Conservation (phyloP, 2,113 vertebrate species). For the Sander lucioperca region DNA sequence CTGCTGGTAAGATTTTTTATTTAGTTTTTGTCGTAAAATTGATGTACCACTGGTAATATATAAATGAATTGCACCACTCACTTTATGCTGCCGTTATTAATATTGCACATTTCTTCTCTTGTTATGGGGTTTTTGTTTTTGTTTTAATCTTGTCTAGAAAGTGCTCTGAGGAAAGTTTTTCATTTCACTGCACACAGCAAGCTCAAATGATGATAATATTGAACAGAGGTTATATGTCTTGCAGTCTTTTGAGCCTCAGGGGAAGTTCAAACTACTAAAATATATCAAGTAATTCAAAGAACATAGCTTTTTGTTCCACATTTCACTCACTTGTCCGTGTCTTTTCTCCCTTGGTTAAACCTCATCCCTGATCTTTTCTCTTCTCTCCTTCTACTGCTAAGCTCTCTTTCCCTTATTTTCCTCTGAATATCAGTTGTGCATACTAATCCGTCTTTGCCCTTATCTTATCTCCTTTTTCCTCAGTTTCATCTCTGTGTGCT, state of each 20-base stretch:
- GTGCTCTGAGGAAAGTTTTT: constrained; percentile 34
- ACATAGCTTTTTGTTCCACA: constrained; percentile 36
- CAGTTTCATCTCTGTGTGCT: constrained; percentile 34
- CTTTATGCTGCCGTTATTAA: constrained; percentile 22
- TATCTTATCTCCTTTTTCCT: constrained; percentile 29
- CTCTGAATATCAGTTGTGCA: constrained; percentile 54
- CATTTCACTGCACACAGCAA: constrained; percentile 36
- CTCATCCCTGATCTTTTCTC: constrained; percentile 58
- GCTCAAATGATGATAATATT: constrained; percentile 44
- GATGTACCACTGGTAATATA: constrained; percentile 8
- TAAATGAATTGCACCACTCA: constrained; percentile 25
- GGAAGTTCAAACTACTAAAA: constrained; percentile 44
- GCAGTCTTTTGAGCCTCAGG: constrained; percentile 30
- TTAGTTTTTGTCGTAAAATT: constrained; percentile 12
- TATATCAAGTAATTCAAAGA: constrained; percentile 49
- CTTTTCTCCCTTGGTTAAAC: constrained; percentile 46
- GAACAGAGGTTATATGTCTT: constrained; percentile 45
- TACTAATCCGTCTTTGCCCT: constrained; percentile 57
- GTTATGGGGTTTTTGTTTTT: constrained; percentile 2
- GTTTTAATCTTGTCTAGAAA: constrained; percentile 21
- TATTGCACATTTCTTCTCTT: neutral
- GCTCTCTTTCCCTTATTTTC: constrained; percentile 39
- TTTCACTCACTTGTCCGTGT: constrained; percentile 27
- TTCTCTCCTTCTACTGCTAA: constrained; percentile 13
- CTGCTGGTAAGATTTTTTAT: constrained; percentile 10